Percentiles rank a stretch among this genome's conserved stretches.
Conservation (phyloP, 2,113 vertebrate species). For the Notarius quadriscutis region DNA sequence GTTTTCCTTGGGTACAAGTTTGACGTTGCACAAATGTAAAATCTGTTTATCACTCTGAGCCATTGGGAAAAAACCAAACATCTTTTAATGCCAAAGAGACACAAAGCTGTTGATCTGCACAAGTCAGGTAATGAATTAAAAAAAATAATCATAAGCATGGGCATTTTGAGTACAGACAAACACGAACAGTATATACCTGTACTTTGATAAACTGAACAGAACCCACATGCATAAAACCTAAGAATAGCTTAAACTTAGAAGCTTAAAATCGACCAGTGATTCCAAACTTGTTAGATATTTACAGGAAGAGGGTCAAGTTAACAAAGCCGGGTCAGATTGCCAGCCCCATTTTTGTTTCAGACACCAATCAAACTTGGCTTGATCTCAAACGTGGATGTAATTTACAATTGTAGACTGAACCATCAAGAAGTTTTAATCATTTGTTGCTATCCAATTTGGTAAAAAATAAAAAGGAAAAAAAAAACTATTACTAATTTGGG, state of each 20-base stretch:
- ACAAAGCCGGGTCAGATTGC: neutral
- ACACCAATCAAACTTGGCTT: slow-evolving; percentile 20
- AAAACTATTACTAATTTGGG: neutral
- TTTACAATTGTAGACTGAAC: neutral
- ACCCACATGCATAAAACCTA: neutral
- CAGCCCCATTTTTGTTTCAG: neutral
- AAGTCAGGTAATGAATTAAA: too few species aligned
- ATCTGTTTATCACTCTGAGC: too few species aligned
- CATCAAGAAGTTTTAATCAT: neutral
- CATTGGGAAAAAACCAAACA: too few species aligned
- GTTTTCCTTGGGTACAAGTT: too few species aligned
- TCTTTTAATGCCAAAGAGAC: too few species aligned
- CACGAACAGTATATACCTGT: neutral
- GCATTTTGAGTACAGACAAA: too few species aligned
- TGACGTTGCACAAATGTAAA: too few species aligned
- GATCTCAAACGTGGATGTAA: neutral
- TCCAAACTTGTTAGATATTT: neutral
- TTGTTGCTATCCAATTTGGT: neutral
- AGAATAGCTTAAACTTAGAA: neutral
- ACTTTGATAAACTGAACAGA: neutral
- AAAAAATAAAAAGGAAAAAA: too few species aligned
- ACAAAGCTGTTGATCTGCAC: too few species aligned
- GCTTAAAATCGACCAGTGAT: neutral
- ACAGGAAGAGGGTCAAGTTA: neutral
- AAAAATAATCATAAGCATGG: too few species aligned